Evolutionary conservation across 2,888 invertebrate species (phyloP), one percentile per base, ranked within the genome.

Genomic region (Thymelicus sylvestris): DNA sequence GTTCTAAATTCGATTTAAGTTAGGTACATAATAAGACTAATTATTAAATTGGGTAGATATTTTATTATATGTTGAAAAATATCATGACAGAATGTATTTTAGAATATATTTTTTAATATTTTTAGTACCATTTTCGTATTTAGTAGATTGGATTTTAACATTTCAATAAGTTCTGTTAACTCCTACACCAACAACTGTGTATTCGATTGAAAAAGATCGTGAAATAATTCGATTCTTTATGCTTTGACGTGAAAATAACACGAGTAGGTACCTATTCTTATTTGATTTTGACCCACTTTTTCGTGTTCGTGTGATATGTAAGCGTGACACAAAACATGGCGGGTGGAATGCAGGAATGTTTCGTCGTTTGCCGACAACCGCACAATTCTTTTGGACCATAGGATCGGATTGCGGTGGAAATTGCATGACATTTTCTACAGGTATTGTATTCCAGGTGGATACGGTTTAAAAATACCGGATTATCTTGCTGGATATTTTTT

Each of bases 381-480:
- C 8, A 38, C 64, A 50, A 60, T 59, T 67, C 60, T 67, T 67
- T 67, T 67, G 67, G 60, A 67, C 67, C 67, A 50, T 61, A 67
- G 67, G 19, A 61, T 67, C 41, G 67, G 50, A 61, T 50, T 67
- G 60, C 67, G 19, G 60, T 47, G 31, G 39, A 60, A 67, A 67
- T 67, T 67, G 48, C 60, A 67, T 61, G 60, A 39, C 67, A 67
- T 67, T 50, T 61, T 61, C 13, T 38, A 61, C 52, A 52, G 50
- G n/a, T 38, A 64, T n/a, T 38, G 59, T 39, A 38, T 59, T 39
- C 38, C 13, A 38, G 15, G 59, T 6, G 8, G n/a, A 59, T 59
- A 59, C n/a, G 38, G 38, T 59, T 59, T 59, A 38, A 59, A 57
- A 59, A 55, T 50, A 48, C 48, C 48, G 48, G 48, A n/a, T 48